Base-by-base conservation (phyloP, 1,140 invertebrate genomes). In the Drosophila bocqueti region DNA sequence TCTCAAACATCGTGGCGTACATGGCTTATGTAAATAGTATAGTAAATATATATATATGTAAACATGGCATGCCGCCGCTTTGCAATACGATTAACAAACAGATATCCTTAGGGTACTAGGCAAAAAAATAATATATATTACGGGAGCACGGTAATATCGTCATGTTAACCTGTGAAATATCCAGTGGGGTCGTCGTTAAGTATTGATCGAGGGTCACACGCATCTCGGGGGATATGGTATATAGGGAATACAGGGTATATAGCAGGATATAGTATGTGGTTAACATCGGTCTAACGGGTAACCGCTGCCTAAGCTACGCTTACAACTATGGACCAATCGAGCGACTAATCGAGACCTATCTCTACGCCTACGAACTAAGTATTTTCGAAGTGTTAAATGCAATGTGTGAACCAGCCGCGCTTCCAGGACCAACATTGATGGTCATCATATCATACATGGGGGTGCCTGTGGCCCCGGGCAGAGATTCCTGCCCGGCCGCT, bases 291-390 rank as follows among this genome's bases (percentile, higher is more conserved):
- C 43, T 76, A 67, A 64, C 1, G 26, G 49, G 47, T 58, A 55
- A 49, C 59, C 68, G 40, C 45, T 58, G 58, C 11, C 58, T 78
- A 78, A 52, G 45, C 73, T 77, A 64, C 40, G 21, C 79, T 86
- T 87, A 87, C 7, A 61, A 52, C 80, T 86, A 77, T 80, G 83
- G 83, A 86, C 80, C 79, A 83, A 83, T 80, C 72, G 63, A 60
- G 42, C 43, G 79, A 83, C 69, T 75, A 67, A 54, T 79, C 58
- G 31, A 59, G 57, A 45, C 42, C 75, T 55, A 84, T 34, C n/a
- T 42, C 61, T 63, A 75, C 34, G 71, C 50, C 81, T 85, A 85
- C 46, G 11, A 24, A 52, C 74, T 76, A 76, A 42, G 10, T 76
- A 54, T 78, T 76, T 78, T 66, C 71, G 36, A 67, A 55, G 36